Conservation (phyloP, 2,797 vertebrate species). For the Gallinago nigripennis region DNA sequence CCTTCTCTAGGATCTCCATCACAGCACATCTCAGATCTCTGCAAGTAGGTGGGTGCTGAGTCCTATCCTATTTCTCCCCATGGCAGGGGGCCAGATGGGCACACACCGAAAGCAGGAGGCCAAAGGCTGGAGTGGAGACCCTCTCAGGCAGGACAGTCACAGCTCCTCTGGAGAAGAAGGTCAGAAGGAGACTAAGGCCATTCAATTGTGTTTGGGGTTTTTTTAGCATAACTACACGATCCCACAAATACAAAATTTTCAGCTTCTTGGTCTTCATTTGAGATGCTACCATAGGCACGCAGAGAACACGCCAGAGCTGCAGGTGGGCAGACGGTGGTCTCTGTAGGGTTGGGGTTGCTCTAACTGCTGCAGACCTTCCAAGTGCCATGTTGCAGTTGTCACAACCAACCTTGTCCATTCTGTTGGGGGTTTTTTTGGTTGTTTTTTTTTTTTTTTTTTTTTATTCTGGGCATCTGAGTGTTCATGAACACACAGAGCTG, state of each 20-base stretch:
- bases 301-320: neutral
- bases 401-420: neutral
- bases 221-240: neutral
- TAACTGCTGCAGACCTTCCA: neutral
- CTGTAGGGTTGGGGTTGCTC: neutral
- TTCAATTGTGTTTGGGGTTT: accelerated
- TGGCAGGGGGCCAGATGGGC: neutral
- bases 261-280: neutral
- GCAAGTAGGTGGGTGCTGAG: neutral
- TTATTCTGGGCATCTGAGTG: accelerated
- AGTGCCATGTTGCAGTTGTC: neutral
- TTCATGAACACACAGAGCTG: neutral
- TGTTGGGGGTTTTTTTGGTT: neutral
- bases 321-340: neutral
- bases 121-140: accelerated
- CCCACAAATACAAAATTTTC: accelerated
- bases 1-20: neutral
- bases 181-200: neutral
- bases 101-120: neutral
- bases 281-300: neutral
- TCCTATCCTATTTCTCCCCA: neutral
- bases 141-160: neutral
- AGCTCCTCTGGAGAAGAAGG: neutral
- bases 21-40: neutral
- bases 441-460: neutral